A percentile compares a stretch with the other conserved stretches of the same genome.
Conservation (phyloP, 2,113 vertebrate species). For the Platysternon megacephalum region DNA sequence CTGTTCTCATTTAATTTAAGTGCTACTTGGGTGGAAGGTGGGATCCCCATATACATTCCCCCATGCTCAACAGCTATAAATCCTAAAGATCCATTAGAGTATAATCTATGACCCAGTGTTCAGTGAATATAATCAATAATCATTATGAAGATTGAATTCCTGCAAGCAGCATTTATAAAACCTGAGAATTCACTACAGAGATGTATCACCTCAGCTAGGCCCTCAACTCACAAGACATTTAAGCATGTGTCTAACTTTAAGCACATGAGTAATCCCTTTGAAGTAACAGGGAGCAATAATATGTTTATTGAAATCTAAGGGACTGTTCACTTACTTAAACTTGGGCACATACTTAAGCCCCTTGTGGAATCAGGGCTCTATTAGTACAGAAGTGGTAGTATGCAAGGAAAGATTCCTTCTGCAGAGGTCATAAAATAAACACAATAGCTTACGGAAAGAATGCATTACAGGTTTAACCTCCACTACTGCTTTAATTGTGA, state of each 20-base stretch:
- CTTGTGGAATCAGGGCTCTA: not conserved
- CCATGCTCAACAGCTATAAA: not conserved
- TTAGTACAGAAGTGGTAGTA: not conserved
- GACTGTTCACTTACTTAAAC: not conserved
- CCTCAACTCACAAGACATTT: not conserved
- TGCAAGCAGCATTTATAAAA: not conserved
- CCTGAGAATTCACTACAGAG: not conserved
- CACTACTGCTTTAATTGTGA: slow-evolving; percentile 9
- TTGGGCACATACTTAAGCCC: not conserved
- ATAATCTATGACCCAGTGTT: not conserved
- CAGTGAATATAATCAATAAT: not conserved
- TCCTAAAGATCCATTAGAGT: too few species aligned
- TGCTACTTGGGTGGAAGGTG: not conserved
- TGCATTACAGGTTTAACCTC: slow-evolving; percentile 38
- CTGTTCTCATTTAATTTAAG: not conserved
- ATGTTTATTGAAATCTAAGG: not conserved
- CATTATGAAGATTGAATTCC: not conserved
- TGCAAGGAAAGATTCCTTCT: not conserved
- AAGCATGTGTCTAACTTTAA: not conserved
- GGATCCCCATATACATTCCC: not conserved
- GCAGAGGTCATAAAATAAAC: not conserved
- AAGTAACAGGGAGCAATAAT: not conserved
- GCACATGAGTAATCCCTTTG: not conserved
- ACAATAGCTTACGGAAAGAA: not conserved
- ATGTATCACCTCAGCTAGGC: not conserved